These are phyloP conservation scores for Eupithecia subumbrata DNA, from an alignment of 2,888 invertebrate genomes.

Conservation along the genomic window DNA sequence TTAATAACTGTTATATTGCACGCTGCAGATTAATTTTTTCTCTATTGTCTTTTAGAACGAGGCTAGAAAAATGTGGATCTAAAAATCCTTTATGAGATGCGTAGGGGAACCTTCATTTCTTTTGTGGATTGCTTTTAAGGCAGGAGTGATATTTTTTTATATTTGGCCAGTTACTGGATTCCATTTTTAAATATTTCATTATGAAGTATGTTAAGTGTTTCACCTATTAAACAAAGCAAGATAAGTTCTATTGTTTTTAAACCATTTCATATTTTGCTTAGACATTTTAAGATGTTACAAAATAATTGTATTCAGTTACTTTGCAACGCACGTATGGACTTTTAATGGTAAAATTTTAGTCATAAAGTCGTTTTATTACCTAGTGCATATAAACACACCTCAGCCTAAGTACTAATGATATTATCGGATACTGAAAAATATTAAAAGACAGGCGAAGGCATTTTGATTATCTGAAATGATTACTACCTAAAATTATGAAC, in stretches of 20 bases:
- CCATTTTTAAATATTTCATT: too few species aligned
- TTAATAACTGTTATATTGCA: slow-evolving; percentile 19
- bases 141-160: too few species aligned
- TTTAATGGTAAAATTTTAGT: not conserved
- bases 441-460: not conserved
- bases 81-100: not conserved
- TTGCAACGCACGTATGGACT: not conserved
- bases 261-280: not conserved
- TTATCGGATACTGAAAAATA: not conserved
- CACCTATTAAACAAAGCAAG: not conserved
- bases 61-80: not conserved
- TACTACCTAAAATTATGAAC: not conserved
- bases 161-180: too few species aligned
- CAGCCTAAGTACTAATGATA: not conserved
- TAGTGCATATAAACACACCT: not conserved
- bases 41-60: not conserved
- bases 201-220: not conserved
- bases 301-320: not conserved
- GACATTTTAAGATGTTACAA: not conserved
- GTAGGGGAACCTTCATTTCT: not conserved
- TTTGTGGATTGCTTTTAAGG: not conserved
- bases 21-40: slow-evolving; percentile 6
- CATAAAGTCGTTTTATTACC: not conserved
- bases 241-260: not conserved
- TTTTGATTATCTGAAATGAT: not conserved